A percentile compares a stretch with the other conserved stretches of the same genome.
phyloP scores from a whole-genome alignment of 2,888 invertebrate species.

The Tineola bisselliella region DNA sequence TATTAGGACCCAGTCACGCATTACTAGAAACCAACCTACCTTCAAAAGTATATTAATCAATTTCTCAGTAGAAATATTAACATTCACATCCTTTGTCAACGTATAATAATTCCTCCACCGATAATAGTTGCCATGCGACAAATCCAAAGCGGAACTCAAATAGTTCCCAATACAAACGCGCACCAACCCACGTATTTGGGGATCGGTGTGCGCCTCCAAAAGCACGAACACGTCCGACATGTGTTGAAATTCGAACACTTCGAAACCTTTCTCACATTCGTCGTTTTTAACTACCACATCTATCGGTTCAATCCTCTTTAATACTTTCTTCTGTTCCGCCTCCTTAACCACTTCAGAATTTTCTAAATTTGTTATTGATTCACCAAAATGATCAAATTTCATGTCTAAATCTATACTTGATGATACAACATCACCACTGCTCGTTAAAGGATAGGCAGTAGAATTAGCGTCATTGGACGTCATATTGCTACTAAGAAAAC shows the following conservation, averaged over 20 bases:
- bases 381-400: conserved; percentile 73
- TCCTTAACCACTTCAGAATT: conserved; percentile 29
- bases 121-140: conserved; percentile 65
- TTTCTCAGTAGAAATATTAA: conserved; percentile 48
- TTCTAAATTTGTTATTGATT: conserved; percentile 47
- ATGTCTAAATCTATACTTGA: conserved; percentile 66
- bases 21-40: too few species aligned
- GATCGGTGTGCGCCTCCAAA: conserved; percentile 79
- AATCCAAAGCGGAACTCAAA: conserved; percentile 68
- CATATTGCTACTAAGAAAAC: conserved; percentile 53
- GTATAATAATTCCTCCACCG: conserved; percentile 51
- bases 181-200: conserved; percentile 80
- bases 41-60: conserved; percentile 64
- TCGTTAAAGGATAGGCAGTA: conserved; percentile 55
- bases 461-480: conserved; percentile 47
- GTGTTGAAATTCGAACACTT: conserved; percentile 60
- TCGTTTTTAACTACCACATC: conserved; percentile 19
- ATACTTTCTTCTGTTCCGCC: conserved; percentile 25
- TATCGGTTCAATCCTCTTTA: conserved; percentile 20
- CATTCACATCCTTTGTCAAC: conserved; percentile 43
- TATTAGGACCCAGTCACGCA: too few species aligned
- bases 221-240: conserved; percentile 74
- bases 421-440: conserved; percentile 44
- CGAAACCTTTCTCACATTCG: conserved; percentile 16
- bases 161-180: conserved; percentile 75